Base-by-base conservation (phyloP, 2,888 invertebrate species). In the Hyposoter dolosus region DNA sequence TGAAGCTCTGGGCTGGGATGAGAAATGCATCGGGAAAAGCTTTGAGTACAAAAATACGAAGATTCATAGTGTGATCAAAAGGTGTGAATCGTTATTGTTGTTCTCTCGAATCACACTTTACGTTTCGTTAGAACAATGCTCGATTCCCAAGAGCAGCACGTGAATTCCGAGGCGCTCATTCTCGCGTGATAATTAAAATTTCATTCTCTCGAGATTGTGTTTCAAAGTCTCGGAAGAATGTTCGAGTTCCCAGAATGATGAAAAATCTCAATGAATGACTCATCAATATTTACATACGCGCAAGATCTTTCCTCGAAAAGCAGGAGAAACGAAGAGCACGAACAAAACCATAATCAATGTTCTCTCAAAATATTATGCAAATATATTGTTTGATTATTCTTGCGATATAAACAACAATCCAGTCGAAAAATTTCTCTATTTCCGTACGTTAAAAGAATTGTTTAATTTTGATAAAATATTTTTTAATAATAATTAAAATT, bases 171-270 rank as follows among this genome's bases (percentile, higher is more conserved):
- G 66, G 78, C 28, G 66, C 83, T 81, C 86, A 72, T 68, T 76
- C 80, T 77, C 83, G 80, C 63, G 56, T 35, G 82, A 69, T 82
- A 79, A 72, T 81, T 79, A 69, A 81, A 74, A 81, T 60, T 72
- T 81, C 50, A 78, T 72, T 84, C 77, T 53, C 12, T 69, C 50
- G 60, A 60, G 60, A 75, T 79, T 74, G 60, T 32, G 40, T 63
- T 40, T 63, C 56, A 35, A 47, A 76, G 56, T 66, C 56, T 53
- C 47, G 47, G 10, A 40, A 68, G 79, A 66, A 60, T 72, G 74
- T 83, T 72, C 72, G 80, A 83, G 83, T 85, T 85, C 72, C 79
- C 83, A 83, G 83, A 56, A 77, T 40, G 9, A 40, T 47, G 40
- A 43, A 77, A 71, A 83, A 68, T 71, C 60, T 50, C 68, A 72